Evolutionary conservation across 92 coral and sea anemone genomes (phyloP).

Genomic region (Epizoanthus illoricatus): DNA sequence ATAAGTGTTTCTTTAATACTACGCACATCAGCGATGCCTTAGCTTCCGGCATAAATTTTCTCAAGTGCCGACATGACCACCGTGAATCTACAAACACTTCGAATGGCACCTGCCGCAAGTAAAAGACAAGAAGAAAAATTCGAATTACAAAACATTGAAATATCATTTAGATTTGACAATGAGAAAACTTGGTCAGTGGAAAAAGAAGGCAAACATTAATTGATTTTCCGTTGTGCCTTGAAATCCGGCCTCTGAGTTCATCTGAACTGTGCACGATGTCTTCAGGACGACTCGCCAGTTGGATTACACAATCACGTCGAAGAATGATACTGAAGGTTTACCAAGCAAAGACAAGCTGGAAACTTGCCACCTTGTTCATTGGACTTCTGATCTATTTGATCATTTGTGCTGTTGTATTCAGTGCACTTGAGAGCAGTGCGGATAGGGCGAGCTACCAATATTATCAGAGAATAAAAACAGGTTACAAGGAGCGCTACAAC

Average conservation of each 20-base stretch:
- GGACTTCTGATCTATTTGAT: conserved; percentile 51
- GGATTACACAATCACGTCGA: neutral
- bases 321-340: conserved; percentile 31
- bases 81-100: neutral
- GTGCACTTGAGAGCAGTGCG: conserved; percentile 53
- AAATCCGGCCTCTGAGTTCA: conserved; percentile 15
- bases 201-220: conserved; percentile 2
- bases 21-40: no score
- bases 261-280: conserved; percentile 15
- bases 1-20: no score
- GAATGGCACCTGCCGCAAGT: conserved; percentile 14
- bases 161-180: conserved; percentile 6
- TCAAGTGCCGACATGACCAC: no score
- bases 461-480: conserved; percentile 43
- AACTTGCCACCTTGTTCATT: conserved; percentile 49
- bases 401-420: conserved; percentile 68
- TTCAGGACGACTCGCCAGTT: neutral
- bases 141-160: conserved; percentile 7
- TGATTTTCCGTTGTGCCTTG: neutral
- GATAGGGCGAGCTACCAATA: conserved; percentile 51
- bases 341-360: conserved; percentile 44
- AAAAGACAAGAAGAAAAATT: neutral
- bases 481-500: conserved; percentile 56
- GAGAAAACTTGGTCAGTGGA: neutral
- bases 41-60: no score